Percentiles rank a stretch among this genome's conserved stretches.
phyloP scores from a whole-genome alignment of 2,797 vertebrate genomes.

The Myotis findleyi region DNA sequence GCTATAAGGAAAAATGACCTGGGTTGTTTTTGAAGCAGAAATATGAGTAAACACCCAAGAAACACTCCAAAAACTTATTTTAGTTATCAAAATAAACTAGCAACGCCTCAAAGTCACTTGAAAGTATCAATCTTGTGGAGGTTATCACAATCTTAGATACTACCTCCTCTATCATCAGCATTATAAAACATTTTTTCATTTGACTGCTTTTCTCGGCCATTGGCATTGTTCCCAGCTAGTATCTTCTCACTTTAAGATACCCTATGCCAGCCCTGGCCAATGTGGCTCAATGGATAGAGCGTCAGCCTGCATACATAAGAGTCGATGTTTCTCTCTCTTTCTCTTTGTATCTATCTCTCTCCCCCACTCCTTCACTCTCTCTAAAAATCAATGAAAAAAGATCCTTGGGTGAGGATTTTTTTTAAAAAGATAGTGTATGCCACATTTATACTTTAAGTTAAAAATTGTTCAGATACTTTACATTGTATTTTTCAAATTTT shows the following conservation, averaged over 20 bases:
- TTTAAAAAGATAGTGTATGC: slow-evolving; percentile 31
- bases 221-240: slow-evolving; percentile 78
- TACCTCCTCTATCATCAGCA: slow-evolving; percentile 22
- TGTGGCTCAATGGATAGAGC: background rate
- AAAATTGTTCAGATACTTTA: slow-evolving; percentile 48
- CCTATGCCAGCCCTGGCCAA: slow-evolving; percentile 11
- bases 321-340: background rate
- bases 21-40: slow-evolving; percentile 33
- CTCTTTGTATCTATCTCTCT: too few species aligned
- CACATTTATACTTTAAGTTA: slow-evolving; percentile 64
- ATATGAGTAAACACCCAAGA: slow-evolving; percentile 37
- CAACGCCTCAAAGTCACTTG: slow-evolving; percentile 60
- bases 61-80: slow-evolving; percentile 29
- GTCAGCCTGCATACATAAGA: background rate
- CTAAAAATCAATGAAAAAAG: background rate
- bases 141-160: slow-evolving; percentile 59
- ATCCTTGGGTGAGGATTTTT: background rate
- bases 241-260: slow-evolving; percentile 68
- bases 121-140: slow-evolving; percentile 73
- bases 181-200: slow-evolving; percentile 66
- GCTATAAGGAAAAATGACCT: slow-evolving; percentile 60
- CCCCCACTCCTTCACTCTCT: background rate
- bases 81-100: slow-evolving; percentile 66
- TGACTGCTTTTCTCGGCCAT: slow-evolving; percentile 76
- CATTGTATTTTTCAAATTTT: background rate